Conservation (phyloP, 2,888 invertebrate genomes). For the Chaetogeoica ovagalla region DNA sequence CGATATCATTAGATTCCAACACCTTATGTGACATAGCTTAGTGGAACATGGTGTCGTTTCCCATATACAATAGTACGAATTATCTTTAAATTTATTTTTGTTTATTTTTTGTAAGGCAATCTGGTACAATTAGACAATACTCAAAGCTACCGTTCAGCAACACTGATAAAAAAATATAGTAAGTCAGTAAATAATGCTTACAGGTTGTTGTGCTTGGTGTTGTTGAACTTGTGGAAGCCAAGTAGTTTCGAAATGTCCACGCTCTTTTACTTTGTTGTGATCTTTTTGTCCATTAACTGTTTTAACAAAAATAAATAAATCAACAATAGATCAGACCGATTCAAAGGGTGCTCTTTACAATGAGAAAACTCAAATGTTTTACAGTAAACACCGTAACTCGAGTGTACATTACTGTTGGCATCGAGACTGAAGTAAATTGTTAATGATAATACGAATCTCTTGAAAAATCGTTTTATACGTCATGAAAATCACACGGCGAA, state of each 20-base stretch:
- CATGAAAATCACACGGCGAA: not conserved
- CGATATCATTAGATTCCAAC: too few relatives aligned
- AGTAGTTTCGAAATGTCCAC: slow-evolving; percentile 9
- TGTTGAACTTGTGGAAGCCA: slow-evolving; percentile 46
- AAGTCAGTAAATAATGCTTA: slow-evolving; percentile 3
- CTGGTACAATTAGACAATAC: too few relatives aligned
- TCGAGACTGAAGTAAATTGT: not conserved
- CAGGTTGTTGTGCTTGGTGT: slow-evolving; percentile 32
- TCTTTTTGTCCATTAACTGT: slow-evolving; percentile 43
- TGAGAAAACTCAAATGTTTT: not conserved
- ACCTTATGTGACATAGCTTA: too few relatives aligned
- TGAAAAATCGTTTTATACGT: too few relatives aligned
- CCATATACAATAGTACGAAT: too few relatives aligned
- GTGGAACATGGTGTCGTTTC: too few relatives aligned
- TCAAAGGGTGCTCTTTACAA: not conserved
- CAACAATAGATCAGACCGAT: not conserved
- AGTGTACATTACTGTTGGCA: not conserved
- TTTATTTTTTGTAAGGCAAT: too few relatives aligned
- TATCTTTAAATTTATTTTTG: too few relatives aligned
- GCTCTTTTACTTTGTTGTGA: slow-evolving; percentile 26
- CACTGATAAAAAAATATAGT: too few relatives aligned
- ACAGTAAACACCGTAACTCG: not conserved
- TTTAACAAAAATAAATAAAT: not conserved
- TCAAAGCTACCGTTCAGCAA: too few relatives aligned
- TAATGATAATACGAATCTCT: too few relatives aligned